phyloP scores from a whole-genome alignment of 2,113 vertebrate species.

The Psophia crepitans region DNA sequence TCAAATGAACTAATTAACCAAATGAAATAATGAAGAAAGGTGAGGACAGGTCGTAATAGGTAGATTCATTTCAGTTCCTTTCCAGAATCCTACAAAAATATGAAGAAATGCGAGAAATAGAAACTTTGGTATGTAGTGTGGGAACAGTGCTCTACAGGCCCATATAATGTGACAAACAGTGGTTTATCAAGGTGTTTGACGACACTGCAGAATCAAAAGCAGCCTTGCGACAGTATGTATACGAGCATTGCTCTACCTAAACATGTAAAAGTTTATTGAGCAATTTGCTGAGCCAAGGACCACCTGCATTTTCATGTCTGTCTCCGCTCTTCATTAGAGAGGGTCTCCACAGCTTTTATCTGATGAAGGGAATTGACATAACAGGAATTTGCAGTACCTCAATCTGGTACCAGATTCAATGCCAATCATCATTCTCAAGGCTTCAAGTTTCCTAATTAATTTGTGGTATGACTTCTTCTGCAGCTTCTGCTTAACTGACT shows the following conservation, averaged over 20 bases:
- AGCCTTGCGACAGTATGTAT: not conserved
- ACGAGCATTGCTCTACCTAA: not conserved
- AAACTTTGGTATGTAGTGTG: not conserved
- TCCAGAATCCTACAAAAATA: not conserved
- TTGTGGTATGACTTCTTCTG: not conserved
- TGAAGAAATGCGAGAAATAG: not conserved
- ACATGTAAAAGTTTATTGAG: not conserved
- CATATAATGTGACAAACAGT: not conserved
- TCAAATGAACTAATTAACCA: not conserved
- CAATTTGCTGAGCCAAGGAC: not conserved
- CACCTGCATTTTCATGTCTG: not conserved
- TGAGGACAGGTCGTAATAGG: not conserved
- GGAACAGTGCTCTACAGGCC: not conserved
- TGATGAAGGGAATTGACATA: not conserved
- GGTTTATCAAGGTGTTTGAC: not conserved
- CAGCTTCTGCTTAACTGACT: not conserved
- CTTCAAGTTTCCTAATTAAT: not conserved
- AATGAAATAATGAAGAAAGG: not conserved
- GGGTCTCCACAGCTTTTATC: not conserved
- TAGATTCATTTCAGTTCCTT: not conserved
- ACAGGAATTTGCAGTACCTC: not conserved
- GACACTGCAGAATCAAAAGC: not conserved
- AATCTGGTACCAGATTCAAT: not conserved
- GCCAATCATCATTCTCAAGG: not conserved
- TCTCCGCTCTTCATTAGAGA: not conserved